Evolutionary conservation across 1,140 invertebrate genomes (phyloP), one percentile per base, ranked within the genome.

Genomic region (Drosophila sturtevanti): DNA sequence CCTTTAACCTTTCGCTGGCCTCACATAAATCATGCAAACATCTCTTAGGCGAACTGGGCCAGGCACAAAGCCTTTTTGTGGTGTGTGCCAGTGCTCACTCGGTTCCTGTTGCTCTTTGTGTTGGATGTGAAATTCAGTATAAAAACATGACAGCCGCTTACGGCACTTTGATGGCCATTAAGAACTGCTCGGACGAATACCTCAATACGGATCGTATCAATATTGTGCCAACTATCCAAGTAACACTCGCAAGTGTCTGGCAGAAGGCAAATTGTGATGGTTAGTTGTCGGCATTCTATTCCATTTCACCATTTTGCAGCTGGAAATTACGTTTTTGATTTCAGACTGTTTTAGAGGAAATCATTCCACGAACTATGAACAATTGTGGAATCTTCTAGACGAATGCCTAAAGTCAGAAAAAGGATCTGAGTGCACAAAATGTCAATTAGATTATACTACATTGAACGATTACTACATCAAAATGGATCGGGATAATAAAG

Each of bases 121-220:
- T 52, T 12, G 71, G 62, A 3, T 91, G 90, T 61, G 27, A 58
- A 0, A 0, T 5, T 0, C 0, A 21, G 0, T 74, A 71, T 37
- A 16, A 16, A 3, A 11, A 16, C 0, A 79, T 87, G 24, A 11
- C 4, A 1, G 4, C 0, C 0, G 0, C 5, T 0, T 90, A 76
- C 21, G 14, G 34, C 0, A 2, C 16, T 0, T 44, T 90, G 2
- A 65, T 76, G 10, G n/a, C 54, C 11, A 21, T 38, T 1, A 21
- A 37, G 0, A 91, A 78, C 48, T 91, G 90, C 31, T 77, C 86
- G 1, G 62, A 73, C 3, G 21, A 12, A 0, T 91, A 77, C n/a
- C 72, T 74, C 7, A 73, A 91, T 34, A 74, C 72, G 1, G 90
- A 91, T 76, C 80, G 90, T 16, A 70, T 91, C 10, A 91, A 91